A percentile compares a stretch with the other conserved stretches of the same genome.
Conservation (phyloP, 2,113 vertebrate species). For the Coptodon bakossiorum region DNA sequence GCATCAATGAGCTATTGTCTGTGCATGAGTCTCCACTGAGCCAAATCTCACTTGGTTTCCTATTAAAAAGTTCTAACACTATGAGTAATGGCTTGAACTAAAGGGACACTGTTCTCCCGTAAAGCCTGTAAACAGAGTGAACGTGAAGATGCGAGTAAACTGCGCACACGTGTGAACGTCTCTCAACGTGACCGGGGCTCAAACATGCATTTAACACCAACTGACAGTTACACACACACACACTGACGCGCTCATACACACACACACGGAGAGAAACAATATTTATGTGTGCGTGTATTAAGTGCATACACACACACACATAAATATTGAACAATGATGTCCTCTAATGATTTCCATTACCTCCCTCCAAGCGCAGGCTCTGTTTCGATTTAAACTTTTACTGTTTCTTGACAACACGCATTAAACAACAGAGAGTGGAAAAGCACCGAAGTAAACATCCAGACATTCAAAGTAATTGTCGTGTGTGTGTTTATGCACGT, state of each 20-base stretch:
- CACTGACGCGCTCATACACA: not conserved
- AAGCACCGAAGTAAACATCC: slow-evolving; percentile 31
- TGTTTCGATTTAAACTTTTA: slow-evolving; percentile 49
- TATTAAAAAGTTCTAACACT: slow-evolving; percentile 40
- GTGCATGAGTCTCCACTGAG: slow-evolving; percentile 10
- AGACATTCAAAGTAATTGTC: not conserved
- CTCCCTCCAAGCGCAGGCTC: slow-evolving; percentile 9
- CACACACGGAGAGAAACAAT: not conserved
- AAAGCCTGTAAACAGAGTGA: slow-evolving; percentile 16
- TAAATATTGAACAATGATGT: slow-evolving; percentile 28
- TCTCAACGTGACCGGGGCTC: not conserved
- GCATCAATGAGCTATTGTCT: slow-evolving; percentile 69
- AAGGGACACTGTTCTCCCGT: not conserved
- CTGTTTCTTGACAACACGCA: slow-evolving; percentile 45
- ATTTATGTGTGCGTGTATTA: not conserved
- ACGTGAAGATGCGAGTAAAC: slow-evolving; percentile 10
- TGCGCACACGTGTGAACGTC: not conserved
- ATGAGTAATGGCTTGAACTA: slow-evolving; percentile 36
- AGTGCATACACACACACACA: not conserved
- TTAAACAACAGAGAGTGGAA: slow-evolving; percentile 13
- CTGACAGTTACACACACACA: not conserved
- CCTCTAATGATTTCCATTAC: slow-evolving; percentile 56
- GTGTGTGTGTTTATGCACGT: not conserved
- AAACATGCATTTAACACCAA: not conserved
- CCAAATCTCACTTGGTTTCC: slow-evolving; percentile 38